Percentiles rank a stretch among this genome's conserved stretches.
Conservation (phyloP, 2,888 invertebrate species). For the Ectropis crepuscularia region DNA sequence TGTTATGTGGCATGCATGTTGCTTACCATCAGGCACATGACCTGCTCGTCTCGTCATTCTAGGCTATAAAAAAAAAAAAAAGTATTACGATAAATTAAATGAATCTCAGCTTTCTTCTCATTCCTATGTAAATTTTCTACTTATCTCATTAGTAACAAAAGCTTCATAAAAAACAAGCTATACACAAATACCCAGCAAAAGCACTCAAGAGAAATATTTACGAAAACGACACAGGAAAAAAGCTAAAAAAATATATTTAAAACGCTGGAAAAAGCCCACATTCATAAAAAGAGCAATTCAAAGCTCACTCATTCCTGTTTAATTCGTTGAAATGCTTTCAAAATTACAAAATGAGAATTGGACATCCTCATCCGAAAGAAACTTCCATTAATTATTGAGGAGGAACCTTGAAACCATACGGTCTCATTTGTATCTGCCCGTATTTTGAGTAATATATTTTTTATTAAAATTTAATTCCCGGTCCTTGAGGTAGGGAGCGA, state of each 20-base stretch:
- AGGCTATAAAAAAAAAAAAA: too few species aligned
- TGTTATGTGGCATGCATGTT: too few species aligned
- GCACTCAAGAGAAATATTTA: background rate
- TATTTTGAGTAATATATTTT: slow-evolving; percentile 38
- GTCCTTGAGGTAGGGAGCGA: slow-evolving; percentile 32
- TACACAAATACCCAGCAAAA: background rate
- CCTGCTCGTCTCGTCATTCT: too few species aligned
- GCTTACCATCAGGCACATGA: too few species aligned
- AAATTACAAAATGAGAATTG: slow-evolving; percentile 25
- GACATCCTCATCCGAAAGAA: slow-evolving; percentile 21
- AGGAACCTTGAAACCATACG: slow-evolving; percentile 28
- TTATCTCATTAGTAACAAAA: background rate
- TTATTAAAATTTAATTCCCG: slow-evolving; percentile 44
- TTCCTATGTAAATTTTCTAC: too few species aligned
- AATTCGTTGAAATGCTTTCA: slow-evolving; percentile 17
- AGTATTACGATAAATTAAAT: too few species aligned
- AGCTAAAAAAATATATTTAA: background rate
- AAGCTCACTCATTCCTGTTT: slow-evolving; percentile 14
- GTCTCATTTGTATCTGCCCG: slow-evolving; percentile 26
- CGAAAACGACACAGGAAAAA: slow-evolving; percentile 5
- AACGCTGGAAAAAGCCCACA: slow-evolving; percentile 2
- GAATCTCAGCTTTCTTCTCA: too few species aligned
- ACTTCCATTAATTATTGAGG: slow-evolving; percentile 37
- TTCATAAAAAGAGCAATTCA: slow-evolving; percentile 15
- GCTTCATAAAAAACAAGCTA: background rate